phyloP scores from a whole-genome alignment of 2,797 vertebrate species.

The Botia kubotai region DNA sequence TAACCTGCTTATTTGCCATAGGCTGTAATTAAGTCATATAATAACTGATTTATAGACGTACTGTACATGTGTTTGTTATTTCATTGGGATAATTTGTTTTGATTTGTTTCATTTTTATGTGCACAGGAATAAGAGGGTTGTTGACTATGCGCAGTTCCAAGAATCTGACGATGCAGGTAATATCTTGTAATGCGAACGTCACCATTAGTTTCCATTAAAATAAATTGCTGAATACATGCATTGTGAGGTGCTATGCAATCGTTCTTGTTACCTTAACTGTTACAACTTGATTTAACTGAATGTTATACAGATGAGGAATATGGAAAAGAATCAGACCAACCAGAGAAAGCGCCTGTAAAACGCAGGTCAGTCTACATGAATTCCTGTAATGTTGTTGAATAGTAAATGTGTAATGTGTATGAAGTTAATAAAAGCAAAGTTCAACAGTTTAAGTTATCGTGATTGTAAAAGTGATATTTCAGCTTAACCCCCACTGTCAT shows the following conservation, averaged over 20 bases:
- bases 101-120: neutral
- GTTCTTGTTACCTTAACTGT: neutral
- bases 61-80: neutral
- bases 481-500: neutral
- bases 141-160: constrained; percentile 98
- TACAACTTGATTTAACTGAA: constrained; percentile 23
- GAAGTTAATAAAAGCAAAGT: neutral
- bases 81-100: neutral
- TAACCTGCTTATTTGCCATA: neutral
- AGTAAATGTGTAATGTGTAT: neutral
- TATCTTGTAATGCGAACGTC: constrained; percentile 13
- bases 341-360: constrained; percentile 91
- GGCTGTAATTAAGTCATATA: neutral
- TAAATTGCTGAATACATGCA: neutral
- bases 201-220: neutral
- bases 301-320: constrained; percentile 90
- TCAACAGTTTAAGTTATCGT: neutral
- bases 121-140: constrained; percentile 96
- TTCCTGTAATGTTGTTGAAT: neutral
- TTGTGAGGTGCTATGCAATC: neutral
- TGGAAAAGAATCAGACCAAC: constrained; percentile 87
- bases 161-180: constrained; percentile 96
- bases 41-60: neutral
- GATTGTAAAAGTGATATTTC: neutral
- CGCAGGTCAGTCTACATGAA: constrained; percentile 78